Percentiles rank a stretch among this genome's conserved stretches.
Evolutionary conservation across 1,140 invertebrate species (phyloP).

Genomic region (Carposina sasakii): DNA sequence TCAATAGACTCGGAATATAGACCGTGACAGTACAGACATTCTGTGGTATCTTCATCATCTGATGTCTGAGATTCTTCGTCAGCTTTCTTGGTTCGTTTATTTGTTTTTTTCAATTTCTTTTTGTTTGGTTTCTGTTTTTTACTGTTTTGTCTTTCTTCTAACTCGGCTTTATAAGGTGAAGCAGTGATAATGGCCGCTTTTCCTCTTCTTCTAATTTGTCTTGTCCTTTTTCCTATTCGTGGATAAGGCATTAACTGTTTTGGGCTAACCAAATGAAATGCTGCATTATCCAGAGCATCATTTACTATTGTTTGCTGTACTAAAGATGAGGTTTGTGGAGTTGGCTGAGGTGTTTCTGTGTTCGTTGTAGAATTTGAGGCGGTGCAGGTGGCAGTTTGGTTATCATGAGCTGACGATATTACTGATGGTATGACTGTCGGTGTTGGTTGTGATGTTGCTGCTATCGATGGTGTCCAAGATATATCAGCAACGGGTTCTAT

Average conservation of each 20-base stretch:
- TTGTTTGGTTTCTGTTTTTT: slow-evolving; percentile 10
- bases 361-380: slow-evolving; percentile 3
- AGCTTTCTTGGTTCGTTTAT: background rate
- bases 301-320: slow-evolving; percentile 6
- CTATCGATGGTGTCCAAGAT: background rate
- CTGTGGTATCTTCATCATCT: too few species aligned
- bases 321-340: slow-evolving; percentile 1
- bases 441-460: slow-evolving; percentile 1
- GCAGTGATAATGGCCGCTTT: background rate
- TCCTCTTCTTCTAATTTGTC: slow-evolving; percentile 5
- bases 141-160: slow-evolving; percentile 16
- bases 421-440: background rate
- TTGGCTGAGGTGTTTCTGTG: background rate
- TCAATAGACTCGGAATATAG: too few species aligned
- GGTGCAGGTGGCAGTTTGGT: slow-evolving; percentile 5
- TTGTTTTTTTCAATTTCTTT: background rate
- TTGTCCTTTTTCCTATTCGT: slow-evolving; percentile 6
- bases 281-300: too few species aligned
- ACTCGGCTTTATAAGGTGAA: slow-evolving; percentile 21
- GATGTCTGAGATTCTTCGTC: too few species aligned
- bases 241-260: slow-evolving; percentile 9
- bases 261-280: slow-evolving; percentile 8
- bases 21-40: too few species aligned
- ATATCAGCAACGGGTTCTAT: slow-evolving; percentile 4
- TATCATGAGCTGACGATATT: background rate